Percentiles rank a stretch among this genome's conserved stretches.
These are phyloP conservation scores for Goniozus legneri DNA, from an alignment of 1,140 invertebrate genomes.

Conservation along the genomic window DNA sequence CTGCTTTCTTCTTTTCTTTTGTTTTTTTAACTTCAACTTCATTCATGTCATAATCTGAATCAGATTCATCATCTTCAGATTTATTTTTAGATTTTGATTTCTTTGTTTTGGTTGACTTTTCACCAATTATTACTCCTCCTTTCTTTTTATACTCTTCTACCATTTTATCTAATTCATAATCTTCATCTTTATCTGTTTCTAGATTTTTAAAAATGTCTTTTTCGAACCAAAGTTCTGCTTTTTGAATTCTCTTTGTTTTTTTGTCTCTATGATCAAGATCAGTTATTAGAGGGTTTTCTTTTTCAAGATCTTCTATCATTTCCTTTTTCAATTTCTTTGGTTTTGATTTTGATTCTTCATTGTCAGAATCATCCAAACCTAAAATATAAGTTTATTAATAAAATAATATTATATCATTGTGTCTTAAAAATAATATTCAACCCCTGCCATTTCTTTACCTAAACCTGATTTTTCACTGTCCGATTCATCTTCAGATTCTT, in stretches of 20 bases:
- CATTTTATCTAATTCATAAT: conserved; percentile 80
- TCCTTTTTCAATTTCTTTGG: conserved; percentile 36
- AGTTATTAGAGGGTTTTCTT: conserved; percentile 76
- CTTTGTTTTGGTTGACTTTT: conserved; percentile 40
- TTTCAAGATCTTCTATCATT: conserved; percentile 39
- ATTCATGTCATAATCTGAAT: conserved; percentile 65
- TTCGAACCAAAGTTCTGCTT: conserved; percentile 86
- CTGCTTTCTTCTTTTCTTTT: conserved; percentile 38
- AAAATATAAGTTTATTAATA: conserved; percentile 20
- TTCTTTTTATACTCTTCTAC: conserved; percentile 70
- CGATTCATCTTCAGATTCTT: conserved; percentile 58
- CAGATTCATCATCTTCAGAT: conserved; percentile 42
- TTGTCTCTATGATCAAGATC: conserved; percentile 77
- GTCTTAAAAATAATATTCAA: conserved; percentile 4
- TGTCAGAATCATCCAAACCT: conserved; percentile 59
- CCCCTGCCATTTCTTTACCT: conserved; percentile 44
- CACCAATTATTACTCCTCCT: conserved; percentile 60
- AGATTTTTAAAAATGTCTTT: conserved; percentile 84
- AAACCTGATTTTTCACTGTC: conserved; percentile 60
- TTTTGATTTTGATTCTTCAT: conserved; percentile 37
- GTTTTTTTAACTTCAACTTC: conserved; percentile 38
- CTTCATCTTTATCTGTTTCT: conserved; percentile 78
- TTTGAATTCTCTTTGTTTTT: conserved; percentile 67
- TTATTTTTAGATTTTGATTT: conserved; percentile 36
- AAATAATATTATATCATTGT: conserved; percentile 5